Evolutionary conservation across 2,797 vertebrate species (phyloP).

Genomic region (Cercopithecus hamlyni): DNA sequence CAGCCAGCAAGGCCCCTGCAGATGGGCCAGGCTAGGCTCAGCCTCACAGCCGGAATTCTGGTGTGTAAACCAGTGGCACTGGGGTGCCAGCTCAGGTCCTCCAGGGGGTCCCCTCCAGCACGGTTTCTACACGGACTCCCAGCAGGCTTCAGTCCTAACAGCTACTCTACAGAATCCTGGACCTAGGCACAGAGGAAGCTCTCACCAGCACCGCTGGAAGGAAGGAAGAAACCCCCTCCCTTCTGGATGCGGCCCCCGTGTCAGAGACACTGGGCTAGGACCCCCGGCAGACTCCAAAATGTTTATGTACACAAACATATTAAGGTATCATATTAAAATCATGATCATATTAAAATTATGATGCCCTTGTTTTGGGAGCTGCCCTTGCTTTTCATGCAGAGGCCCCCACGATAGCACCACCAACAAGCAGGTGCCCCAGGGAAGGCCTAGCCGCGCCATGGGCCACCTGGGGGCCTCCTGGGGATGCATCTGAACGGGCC

Average conservation of each 20-base stretch:
- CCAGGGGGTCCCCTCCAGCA: not conserved
- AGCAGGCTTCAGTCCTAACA: not conserved
- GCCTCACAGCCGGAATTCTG: not conserved
- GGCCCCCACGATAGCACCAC: fast-evolving
- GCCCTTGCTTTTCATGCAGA: not conserved
- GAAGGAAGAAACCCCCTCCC: not conserved
- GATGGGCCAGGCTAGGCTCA: not conserved
- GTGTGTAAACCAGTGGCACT: not conserved
- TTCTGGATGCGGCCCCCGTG: not conserved
- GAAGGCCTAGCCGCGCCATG: not conserved
- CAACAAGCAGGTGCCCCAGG: fast-evolving
- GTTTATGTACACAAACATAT: too few species aligned
- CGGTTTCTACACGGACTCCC: not conserved
- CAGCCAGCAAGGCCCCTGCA: not conserved
- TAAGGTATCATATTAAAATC: too few species aligned
- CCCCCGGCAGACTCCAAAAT: too few species aligned
- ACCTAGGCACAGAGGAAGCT: not conserved
- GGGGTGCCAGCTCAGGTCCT: not conserved
- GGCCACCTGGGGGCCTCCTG: not conserved
- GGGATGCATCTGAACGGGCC: too few species aligned
- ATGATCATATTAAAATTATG: too few species aligned
- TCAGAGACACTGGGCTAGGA: not conserved
- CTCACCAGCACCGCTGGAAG: not conserved
- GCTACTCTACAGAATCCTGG: not conserved
- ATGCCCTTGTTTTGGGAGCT: not conserved